Conservation (phyloP, 2,113 vertebrate genomes). For the Xenopus tropicalis region DNA sequence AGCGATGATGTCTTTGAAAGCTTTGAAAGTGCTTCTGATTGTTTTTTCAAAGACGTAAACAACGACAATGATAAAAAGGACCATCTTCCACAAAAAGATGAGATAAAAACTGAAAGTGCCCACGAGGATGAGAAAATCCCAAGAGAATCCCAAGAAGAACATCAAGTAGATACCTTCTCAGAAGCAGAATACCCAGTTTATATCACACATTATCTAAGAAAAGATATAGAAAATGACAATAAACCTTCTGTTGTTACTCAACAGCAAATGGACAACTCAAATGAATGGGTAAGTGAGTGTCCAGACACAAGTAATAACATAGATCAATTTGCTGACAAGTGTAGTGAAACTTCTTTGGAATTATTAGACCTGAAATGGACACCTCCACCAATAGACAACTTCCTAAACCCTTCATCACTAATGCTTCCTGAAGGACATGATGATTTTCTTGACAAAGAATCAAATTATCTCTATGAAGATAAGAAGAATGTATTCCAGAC, state of each 20-base stretch:
- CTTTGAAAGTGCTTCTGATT: background rate
- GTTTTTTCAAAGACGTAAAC: slow-evolving; percentile 10
- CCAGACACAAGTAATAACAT: background rate
- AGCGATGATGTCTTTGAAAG: slow-evolving; percentile 18
- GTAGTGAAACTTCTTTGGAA: slow-evolving; percentile 23
- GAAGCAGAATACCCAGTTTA: slow-evolving; percentile 1
- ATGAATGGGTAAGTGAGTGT: slow-evolving; percentile 18
- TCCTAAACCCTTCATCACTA: background rate
- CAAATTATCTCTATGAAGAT: background rate
- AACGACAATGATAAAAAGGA: background rate
- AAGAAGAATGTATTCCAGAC: slow-evolving; percentile 12
- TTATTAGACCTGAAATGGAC: slow-evolving; percentile 14
- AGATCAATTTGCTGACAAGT: slow-evolving; percentile 7
- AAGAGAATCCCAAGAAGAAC: background rate
- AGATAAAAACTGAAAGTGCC: background rate
- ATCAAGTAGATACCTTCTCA: background rate
- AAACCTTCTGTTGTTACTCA: background rate
- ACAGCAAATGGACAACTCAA: background rate
- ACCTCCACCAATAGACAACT: background rate
- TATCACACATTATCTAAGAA: slow-evolving; percentile 20
- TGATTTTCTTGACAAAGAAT: slow-evolving; percentile 1
- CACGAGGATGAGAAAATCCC: background rate
- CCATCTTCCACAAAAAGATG: background rate
- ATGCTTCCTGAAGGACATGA: background rate
- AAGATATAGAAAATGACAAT: background rate